Evolutionary conservation across 2,113 vertebrate genomes (phyloP), one percentile per base, ranked within the genome.

Genomic region (Pluvialis apricaria): DNA sequence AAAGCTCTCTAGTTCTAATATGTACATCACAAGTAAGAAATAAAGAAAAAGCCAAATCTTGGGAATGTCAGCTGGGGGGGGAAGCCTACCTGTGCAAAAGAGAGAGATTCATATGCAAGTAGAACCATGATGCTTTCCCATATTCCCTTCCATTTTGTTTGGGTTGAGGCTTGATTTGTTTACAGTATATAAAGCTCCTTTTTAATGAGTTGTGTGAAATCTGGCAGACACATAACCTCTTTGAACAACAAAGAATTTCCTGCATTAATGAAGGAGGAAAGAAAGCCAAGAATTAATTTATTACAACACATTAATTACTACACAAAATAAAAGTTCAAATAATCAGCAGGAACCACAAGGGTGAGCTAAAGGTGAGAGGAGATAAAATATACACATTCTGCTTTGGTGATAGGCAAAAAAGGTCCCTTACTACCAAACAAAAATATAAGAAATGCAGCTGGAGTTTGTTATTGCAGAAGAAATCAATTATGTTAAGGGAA

Each of bases 181-280:
- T 92, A 88, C 81, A 80, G 54, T 92, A 86, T 86, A 92, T 95
- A 92, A 91, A 92, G 29, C 25, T 90, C 44, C 16, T 70, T 84
- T 88, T 77, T 75, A 88, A 94, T 61, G 92, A 93, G 47, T 89
- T 92, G 36, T 79, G 71, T 94, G 82, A 97, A 96, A 90, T 71
- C 52, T 88, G 71, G 49, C 83, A 96, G 88, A 79, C 25, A 58
- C 34, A 79, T 72, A 85, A 77, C 62, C 72, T 90, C 82, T 92
- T 94, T 86, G 68, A 91, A 94, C 86, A 92, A 87, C 70, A 92
- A 96, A 95, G 90, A 76, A 51, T 86, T 94, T 94, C 69, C 81
- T 96, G 51, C 70, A 94, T 96, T 95, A 95, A 95, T 86, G 62
- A 91, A 81, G 65, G 32, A 88, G 57, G 36, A 82, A 94, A 76